Evolutionary conservation across 1,140 invertebrate genomes (phyloP).

Genomic region (Nephila pilipes): DNA sequence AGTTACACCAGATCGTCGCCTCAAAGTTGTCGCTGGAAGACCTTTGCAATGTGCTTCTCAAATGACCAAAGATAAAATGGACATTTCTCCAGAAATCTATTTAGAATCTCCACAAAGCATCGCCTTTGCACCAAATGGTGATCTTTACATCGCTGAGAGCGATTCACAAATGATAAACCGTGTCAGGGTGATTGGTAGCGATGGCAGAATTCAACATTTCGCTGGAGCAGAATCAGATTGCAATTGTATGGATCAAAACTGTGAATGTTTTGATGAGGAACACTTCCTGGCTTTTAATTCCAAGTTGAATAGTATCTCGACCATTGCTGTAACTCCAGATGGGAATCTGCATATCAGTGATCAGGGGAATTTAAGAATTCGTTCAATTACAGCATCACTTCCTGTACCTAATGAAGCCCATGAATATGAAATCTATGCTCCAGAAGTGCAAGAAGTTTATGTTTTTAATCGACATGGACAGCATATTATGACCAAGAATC

Average conservation of each 20-base stretch:
- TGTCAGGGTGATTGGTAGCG: conserved; percentile 85
- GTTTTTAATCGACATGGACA: conserved; percentile 95
- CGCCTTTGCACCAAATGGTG: conserved; percentile 94
- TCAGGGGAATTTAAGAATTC: conserved; percentile 92
- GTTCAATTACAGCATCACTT: conserved; percentile 93
- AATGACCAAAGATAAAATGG: conserved; percentile 63
- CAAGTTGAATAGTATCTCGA: conserved; percentile 94
- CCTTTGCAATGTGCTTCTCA: conserved; percentile 88
- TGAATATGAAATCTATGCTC: conserved; percentile 94
- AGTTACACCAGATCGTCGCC: conserved; percentile 93
- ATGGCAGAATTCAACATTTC: conserved; percentile 82
- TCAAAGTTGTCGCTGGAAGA: conserved; percentile 90
- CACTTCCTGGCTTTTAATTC: conserved; percentile 94
- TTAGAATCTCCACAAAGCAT: conserved; percentile 82
- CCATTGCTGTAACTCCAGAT: conserved; percentile 95
- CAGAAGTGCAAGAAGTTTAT: conserved; percentile 95
- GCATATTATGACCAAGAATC: conserved; percentile 94
- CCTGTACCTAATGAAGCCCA: conserved; percentile 91
- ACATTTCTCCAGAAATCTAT: conserved; percentile 78
- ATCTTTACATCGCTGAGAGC: conserved; percentile 96
- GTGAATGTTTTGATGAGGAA: conserved; percentile 93
- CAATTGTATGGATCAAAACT: conserved; percentile 82
- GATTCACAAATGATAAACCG: conserved; percentile 94
- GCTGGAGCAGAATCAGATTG: conserved; percentile 82
- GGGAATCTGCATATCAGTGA: conserved; percentile 97